These are phyloP conservation scores for Drosophila oshimai DNA, from an alignment of 1,140 invertebrate genomes.

Conservation along the genomic window DNA sequence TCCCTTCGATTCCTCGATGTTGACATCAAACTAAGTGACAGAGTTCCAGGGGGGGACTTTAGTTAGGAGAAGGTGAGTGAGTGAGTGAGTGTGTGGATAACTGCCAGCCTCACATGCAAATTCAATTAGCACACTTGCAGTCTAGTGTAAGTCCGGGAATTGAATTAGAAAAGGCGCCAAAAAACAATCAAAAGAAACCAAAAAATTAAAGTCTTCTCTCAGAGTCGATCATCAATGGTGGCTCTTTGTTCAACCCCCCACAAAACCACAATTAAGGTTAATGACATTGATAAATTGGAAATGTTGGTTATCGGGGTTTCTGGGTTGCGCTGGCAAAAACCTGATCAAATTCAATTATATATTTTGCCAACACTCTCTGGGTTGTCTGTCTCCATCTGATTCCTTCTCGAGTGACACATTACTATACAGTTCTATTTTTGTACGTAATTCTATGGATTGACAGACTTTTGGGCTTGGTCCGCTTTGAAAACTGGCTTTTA, in stretches of 20 bases:
- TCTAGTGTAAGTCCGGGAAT: slow-evolving; percentile 38
- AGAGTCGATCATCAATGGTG: slow-evolving; percentile 37
- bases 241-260: slow-evolving; percentile 13
- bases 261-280: slow-evolving; percentile 64
- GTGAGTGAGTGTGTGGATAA: not conserved
- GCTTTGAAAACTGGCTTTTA: slow-evolving; percentile 14
- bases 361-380: slow-evolving; percentile 42
- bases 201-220: slow-evolving; percentile 20
- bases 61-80: not conserved
- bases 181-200: slow-evolving; percentile 35
- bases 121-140: slow-evolving; percentile 49
- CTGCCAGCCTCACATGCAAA: slow-evolving; percentile 51
- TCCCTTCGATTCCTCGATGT: slow-evolving; percentile 17
- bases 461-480: slow-evolving; percentile 31
- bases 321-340: slow-evolving; percentile 51
- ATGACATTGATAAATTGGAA: slow-evolving; percentile 72
- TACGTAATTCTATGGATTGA: slow-evolving; percentile 8
- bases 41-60: not conserved
- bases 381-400: not conserved
- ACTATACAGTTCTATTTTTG: slow-evolving; percentile 5
- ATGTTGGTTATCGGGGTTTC: slow-evolving; percentile 67
- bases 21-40: slow-evolving; percentile 46
- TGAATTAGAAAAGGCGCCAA: slow-evolving; percentile 45
- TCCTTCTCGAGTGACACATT: slow-evolving; percentile 22
- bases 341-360: slow-evolving; percentile 63